Percentiles rank a stretch among this genome's conserved stretches.
These are phyloP conservation scores for Variabilichromis moorii DNA, from an alignment of 2,113 vertebrate species.

Conservation along the genomic window DNA sequence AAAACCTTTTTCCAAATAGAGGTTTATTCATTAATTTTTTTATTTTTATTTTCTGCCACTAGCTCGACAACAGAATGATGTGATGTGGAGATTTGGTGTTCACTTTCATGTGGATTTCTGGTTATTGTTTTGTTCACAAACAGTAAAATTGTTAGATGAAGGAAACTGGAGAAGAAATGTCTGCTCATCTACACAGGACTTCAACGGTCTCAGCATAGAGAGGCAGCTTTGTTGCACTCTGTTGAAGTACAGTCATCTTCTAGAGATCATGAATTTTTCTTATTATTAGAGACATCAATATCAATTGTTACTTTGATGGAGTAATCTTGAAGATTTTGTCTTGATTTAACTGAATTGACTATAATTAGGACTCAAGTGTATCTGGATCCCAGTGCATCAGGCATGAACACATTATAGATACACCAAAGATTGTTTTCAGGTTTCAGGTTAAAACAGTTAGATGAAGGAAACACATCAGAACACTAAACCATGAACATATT, in stretches of 20 bases:
- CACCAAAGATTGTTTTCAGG: not conserved
- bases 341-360: not conserved
- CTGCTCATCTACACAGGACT: not conserved
- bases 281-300: not conserved
- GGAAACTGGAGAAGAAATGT: not conserved
- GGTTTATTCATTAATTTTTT: rapidly evolving
- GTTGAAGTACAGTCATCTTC: not conserved
- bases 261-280: not conserved
- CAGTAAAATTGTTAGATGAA: not conserved
- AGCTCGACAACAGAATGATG: not conserved
- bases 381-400: not conserved
- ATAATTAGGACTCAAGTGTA: not conserved
- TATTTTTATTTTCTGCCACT: rapidly evolving
- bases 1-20: not conserved
- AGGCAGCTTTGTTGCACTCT: not conserved
- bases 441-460: not conserved
- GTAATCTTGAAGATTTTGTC: not conserved
- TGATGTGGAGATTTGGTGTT: not conserved
- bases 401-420: rapidly evolving
- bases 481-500: not conserved
- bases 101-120: not conserved
- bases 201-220: not conserved
- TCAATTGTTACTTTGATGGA: not conserved
- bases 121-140: not conserved
- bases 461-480: not conserved